Conservation (phyloP, 2,888 invertebrate genomes). For the Pterostichus niger region DNA sequence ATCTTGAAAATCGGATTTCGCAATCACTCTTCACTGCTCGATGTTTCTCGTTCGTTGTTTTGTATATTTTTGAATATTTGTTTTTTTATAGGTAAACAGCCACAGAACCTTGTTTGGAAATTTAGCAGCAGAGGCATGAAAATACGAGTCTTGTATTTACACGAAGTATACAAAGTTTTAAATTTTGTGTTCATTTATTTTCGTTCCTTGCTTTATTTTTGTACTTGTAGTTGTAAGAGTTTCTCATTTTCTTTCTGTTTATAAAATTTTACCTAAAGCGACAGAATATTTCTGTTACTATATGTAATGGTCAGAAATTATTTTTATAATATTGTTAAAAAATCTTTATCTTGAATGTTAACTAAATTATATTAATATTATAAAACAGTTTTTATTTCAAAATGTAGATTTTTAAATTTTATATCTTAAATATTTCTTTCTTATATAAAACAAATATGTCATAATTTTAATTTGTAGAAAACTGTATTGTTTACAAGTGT, state of each 20-base stretch:
- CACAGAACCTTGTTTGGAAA: constrained; percentile 23
- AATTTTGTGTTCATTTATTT: constrained; percentile 49
- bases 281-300: background rate
- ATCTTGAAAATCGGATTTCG: background rate
- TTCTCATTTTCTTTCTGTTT: background rate
- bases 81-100: constrained; percentile 34
- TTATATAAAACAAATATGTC: too few species aligned
- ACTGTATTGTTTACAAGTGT: too few species aligned
- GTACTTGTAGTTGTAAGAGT: background rate
- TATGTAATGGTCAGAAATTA: too few species aligned
- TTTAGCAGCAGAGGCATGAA: constrained; percentile 14
- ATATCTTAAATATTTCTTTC: too few species aligned
- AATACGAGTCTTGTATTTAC: constrained; percentile 44
- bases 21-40: background rate
- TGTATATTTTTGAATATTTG: constrained; percentile 47
- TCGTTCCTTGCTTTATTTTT: constrained; percentile 19
- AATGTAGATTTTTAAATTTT: too few species aligned
- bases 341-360: too few species aligned
- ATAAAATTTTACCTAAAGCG: background rate
- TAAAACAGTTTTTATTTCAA: too few species aligned
- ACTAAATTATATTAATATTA: too few species aligned
- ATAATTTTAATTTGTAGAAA: too few species aligned
- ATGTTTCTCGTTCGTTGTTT: constrained; percentile 5
- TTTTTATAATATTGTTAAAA: background rate
- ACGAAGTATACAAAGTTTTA: constrained; percentile 38